Conservation (phyloP, 2,888 invertebrate genomes). For the Epicampocera succincta region DNA sequence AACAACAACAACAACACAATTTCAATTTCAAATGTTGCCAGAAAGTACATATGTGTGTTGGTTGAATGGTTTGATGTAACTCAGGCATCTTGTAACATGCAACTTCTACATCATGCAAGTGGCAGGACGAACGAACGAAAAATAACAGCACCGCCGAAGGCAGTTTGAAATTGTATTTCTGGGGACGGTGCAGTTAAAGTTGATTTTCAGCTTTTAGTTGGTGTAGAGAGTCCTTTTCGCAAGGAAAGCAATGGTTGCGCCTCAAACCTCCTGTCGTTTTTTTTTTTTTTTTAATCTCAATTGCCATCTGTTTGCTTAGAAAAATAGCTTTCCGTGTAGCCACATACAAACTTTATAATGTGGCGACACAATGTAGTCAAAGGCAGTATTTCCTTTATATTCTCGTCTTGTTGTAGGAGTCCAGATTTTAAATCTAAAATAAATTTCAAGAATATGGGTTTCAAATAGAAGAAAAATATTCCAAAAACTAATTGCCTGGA, state of each 20-base stretch:
- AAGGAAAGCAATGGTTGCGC: background rate
- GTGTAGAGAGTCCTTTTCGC: background rate
- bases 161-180: background rate
- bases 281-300: too few species aligned
- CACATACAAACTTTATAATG: too few species aligned
- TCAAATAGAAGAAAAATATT: too few species aligned
- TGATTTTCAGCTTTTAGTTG: background rate
- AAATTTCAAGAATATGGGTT: too few species aligned
- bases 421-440: too few species aligned
- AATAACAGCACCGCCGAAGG: slow-evolving; percentile 3
- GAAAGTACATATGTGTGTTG: background rate
- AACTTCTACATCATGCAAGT: slow-evolving; percentile 24
- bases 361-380: too few species aligned
- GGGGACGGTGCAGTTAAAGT: background rate
- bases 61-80: slow-evolving; percentile 48
- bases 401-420: too few species aligned
- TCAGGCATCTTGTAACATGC: slow-evolving; percentile 48
- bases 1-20: background rate
- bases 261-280: too few species aligned
- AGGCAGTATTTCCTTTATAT: too few species aligned
- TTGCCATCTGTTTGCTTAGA: too few species aligned
- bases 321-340: too few species aligned
- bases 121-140: background rate
- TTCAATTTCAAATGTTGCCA: slow-evolving; percentile 40
- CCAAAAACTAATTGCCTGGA: too few species aligned